Conservation (phyloP, 2,888 invertebrate genomes). For the Caenorhabditis wallacei region DNA sequence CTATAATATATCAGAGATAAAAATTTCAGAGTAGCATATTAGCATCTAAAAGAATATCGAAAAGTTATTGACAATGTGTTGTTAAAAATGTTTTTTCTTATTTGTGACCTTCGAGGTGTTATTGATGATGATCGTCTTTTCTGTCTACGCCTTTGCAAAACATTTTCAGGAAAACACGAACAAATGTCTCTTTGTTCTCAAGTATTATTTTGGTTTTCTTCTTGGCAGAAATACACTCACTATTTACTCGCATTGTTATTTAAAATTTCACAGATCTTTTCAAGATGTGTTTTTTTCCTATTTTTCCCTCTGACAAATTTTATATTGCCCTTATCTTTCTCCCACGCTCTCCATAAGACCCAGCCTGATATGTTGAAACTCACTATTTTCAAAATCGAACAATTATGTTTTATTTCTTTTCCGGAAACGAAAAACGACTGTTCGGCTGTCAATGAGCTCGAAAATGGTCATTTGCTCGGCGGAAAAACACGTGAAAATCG, state of each 20-base stretch:
- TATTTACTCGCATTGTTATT: no score
- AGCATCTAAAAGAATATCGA: no score
- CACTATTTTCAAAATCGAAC: conserved; percentile 5
- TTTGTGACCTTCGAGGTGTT: background rate
- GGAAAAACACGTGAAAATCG: conserved; percentile 46
- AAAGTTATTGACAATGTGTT: background rate
- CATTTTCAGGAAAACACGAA: background rate
- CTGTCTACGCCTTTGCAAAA: background rate
- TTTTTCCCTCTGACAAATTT: background rate
- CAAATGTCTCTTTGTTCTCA: no score
- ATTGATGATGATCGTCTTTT: background rate
- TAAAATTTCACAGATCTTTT: no score
- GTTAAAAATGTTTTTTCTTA: background rate
- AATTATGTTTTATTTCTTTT: conserved; percentile 16
- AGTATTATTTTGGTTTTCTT: no score
- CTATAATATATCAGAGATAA: no score
- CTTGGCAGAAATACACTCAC: no score
- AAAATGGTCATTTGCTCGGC: conserved; percentile 9
- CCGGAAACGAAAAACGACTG: conserved; percentile 11
- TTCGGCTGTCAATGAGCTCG: background rate
- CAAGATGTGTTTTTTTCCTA: no score
- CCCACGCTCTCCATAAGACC: background rate
- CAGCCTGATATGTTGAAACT: background rate
- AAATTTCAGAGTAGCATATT: no score
- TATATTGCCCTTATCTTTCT: background rate